Conservation (phyloP, 2,113 vertebrate species). For the Arizona elegans region DNA sequence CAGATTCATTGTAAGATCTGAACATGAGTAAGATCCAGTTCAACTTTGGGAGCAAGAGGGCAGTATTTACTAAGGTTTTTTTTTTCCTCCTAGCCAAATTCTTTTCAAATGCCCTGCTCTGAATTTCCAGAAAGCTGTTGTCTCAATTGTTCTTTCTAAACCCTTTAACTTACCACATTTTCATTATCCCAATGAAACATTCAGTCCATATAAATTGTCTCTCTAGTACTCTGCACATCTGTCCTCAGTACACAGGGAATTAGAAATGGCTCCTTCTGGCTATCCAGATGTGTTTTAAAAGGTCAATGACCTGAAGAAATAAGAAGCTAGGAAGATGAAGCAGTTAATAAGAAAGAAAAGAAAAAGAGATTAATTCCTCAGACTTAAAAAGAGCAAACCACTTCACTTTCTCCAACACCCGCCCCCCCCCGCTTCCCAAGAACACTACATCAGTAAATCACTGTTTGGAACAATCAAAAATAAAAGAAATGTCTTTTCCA, state of each 20-base stretch:
- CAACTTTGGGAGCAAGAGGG: constrained; percentile 57
- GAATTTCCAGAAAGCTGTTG: constrained; percentile 31
- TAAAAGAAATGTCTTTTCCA: background rate
- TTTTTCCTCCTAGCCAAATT: background rate
- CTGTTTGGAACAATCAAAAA: background rate
- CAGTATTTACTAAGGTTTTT: constrained; percentile 56
- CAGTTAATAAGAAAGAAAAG: background rate
- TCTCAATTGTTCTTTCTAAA: background rate
- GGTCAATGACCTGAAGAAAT: constrained; percentile 19
- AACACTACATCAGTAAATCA: constrained; percentile 1
- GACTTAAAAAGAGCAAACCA: constrained; percentile 12
- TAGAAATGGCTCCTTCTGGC: background rate
- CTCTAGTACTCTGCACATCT: constrained; percentile 2
- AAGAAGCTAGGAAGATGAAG: background rate
- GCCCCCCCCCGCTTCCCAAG: background rate
- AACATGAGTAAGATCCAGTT: constrained; percentile 37
- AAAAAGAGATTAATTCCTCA: constrained; percentile 1
- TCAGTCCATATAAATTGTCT: background rate
- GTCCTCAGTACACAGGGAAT: constrained; percentile 27
- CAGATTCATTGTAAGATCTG: constrained; percentile 12
- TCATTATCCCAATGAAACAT: constrained; percentile 31
- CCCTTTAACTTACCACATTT: constrained; percentile 24
- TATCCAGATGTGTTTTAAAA: background rate
- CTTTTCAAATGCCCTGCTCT: constrained; percentile 21
- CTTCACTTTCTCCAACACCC: background rate